Conservation (phyloP, 2,888 invertebrate genomes). For the Limnephilus lunatus region DNA sequence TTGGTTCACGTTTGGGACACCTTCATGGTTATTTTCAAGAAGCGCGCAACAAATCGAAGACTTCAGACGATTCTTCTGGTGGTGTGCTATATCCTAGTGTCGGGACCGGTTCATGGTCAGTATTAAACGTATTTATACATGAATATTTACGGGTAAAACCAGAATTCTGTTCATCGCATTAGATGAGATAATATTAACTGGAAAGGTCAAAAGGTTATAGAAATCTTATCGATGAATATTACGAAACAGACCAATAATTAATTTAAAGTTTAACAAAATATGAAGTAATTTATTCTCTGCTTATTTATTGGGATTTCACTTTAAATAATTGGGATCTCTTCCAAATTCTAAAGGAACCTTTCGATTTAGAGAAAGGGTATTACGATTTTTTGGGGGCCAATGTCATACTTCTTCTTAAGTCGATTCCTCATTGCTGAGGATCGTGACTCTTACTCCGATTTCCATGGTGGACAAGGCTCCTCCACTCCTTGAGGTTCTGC, state of each 20-base stretch:
- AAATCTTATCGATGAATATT: background rate
- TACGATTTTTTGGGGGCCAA: too few relatives aligned
- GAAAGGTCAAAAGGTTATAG: background rate
- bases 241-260: background rate
- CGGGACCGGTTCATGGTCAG: constrained; percentile 76
- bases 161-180: background rate
- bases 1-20: constrained; percentile 69
- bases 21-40: constrained; percentile 72
- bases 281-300: too few relatives aligned
- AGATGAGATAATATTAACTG: background rate
- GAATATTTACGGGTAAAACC: background rate
- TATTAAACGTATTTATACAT: constrained; percentile 53
- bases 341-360: too few relatives aligned
- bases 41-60: constrained; percentile 71
- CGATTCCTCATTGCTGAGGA: too few relatives aligned
- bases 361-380: too few relatives aligned
- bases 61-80: constrained; percentile 72
- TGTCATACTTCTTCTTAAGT: too few relatives aligned
- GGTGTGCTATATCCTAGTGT: constrained; percentile 73
- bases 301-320: too few relatives aligned
- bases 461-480: too few relatives aligned
- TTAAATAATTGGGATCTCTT: too few relatives aligned
- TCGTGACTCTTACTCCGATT: too few relatives aligned
- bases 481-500: too few relatives aligned
- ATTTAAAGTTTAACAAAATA: too few relatives aligned